Base-by-base conservation (phyloP, 2,888 invertebrate genomes). In the Platypus cylindrus region DNA sequence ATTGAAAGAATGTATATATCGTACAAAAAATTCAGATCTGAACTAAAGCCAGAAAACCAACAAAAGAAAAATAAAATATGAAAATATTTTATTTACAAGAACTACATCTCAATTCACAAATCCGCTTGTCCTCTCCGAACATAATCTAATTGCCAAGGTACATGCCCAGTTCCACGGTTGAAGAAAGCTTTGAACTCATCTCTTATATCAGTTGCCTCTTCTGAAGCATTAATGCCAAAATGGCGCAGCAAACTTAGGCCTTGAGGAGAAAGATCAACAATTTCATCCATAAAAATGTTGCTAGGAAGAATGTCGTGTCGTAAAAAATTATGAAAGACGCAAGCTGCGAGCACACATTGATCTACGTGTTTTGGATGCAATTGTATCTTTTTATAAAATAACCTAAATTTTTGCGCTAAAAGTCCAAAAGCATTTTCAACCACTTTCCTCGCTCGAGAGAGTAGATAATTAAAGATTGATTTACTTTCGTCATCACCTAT, bases 291-390 rank as follows among this genome's bases (percentile, higher is more conserved):
- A 5, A 20, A 5, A 5, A 20, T 5, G 20, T 20, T 5, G 7
- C 20, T 7, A 34, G n/a, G 8, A 14, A 15, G 14, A 20, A 18
- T 23, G 33, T 32, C 32, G 7, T 26, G 9, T 23, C 28, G 17
- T 25, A 37, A 31, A 23, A 37, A 34, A 18, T 34, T 37, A 14
- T 37, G 34, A 8, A 37, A 24, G 20, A 30, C 30, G 24, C 30
- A 35, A 3, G 38, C 32, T 3, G 34, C 38, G 13, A 38, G 20
- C 9, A 38, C 30, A n/a, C 34, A 9, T 30, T 5, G 34, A 18
- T 34, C 31, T 16, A 30, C n/a, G 26, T 38, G 26, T 18, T 38
- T 27, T n/a, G 38, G 33, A 13, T 3, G 31, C 12, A 36, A 5
- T 18, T 32, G 17, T 14, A 36, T 17, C 17, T 27, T 17, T 32